Evolutionary conservation across 2,797 vertebrate genomes (phyloP), one percentile per base, ranked within the genome.

Genomic region (Babyrousa celebensis): DNA sequence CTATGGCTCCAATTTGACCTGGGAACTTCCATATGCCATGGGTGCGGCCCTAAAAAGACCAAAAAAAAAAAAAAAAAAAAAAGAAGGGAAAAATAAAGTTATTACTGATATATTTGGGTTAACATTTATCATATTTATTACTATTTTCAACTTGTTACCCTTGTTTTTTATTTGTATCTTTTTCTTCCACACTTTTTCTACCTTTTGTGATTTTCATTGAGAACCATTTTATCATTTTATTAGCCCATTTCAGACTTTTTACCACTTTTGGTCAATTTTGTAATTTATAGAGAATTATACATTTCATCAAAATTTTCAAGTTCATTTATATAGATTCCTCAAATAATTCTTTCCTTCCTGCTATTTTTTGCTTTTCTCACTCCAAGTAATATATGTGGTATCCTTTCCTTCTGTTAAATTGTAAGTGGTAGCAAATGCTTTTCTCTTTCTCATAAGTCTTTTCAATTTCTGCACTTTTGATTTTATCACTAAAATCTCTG

Each of bases 281-380:
- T 36, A 62, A 93, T 74, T 96, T 87, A 70, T 79, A 65, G 82
- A 90, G 92, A 54, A 67, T 36, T 40, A 92, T 15, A 23, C 4
- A 84, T 74, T 68, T 85, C 71, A 93, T 93, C 78, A 91, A 85
- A 17, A 58, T 91, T 84, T 67, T 91, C 10, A 87, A 60, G 60
- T 78, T 72, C 32, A 60, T 65, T 77, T 48, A 60, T 5, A 52
- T n/a, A 87, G 17, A 87, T n/a, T 83, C 89, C 48, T 85, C 25
- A 77, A 60, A 71, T 67, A 20, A 79, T 65, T 72, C 56, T 86
- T 92, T 92, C 32, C 48, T 87, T 95, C 85, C 60, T 85, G 43
- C 4, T 4, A 75, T 79, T 88, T 91, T 85, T 75, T 88, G 23
- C 11, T 65, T 91, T 91, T 78, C 32, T 89, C 23, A 88, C 32